Evolutionary conservation across 2,888 invertebrate genomes (phyloP).

Genomic region (Ptychoptera contaminata): DNA sequence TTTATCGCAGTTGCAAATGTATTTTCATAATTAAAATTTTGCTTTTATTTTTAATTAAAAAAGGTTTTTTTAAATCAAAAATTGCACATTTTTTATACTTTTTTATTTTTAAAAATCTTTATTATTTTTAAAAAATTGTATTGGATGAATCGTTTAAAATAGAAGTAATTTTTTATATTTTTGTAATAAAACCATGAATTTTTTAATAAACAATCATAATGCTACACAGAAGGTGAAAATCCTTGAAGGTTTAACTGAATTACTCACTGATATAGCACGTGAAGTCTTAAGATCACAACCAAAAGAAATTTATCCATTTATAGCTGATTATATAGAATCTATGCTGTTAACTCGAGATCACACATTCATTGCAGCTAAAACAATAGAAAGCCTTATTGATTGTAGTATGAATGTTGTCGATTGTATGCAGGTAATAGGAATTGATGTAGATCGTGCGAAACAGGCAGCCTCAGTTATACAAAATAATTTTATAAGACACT

Average conservation of each 20-base stretch:
- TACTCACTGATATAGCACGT: constrained; percentile 49
- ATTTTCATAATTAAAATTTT: too few relatives aligned
- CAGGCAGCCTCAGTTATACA: constrained; percentile 5
- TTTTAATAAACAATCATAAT: constrained; percentile 1
- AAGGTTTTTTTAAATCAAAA: too few relatives aligned
- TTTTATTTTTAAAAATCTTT: too few relatives aligned
- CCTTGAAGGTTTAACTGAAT: constrained; percentile 45
- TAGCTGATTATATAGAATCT: constrained; percentile 44
- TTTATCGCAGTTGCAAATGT: too few relatives aligned
- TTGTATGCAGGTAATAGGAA: too few relatives aligned
- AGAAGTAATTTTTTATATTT: too few relatives aligned
- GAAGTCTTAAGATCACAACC: constrained; percentile 48
- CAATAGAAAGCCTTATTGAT: too few relatives aligned
- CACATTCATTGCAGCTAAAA: not conserved
- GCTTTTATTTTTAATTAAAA: too few relatives aligned
- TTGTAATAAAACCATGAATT: not conserved
- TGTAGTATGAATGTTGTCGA: too few relatives aligned
- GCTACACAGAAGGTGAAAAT: constrained; percentile 15
- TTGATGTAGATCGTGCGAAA: not conserved
- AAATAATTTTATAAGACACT: not conserved
- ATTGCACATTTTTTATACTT: too few relatives aligned
- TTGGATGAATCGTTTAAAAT: too few relatives aligned
- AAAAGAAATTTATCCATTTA: constrained; percentile 37
- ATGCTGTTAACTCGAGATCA: constrained; percentile 40
- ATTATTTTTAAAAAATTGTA: too few relatives aligned